Conservation (phyloP, 35 echinoderm and acorn worm species). For the Acanthaster planci region DNA sequence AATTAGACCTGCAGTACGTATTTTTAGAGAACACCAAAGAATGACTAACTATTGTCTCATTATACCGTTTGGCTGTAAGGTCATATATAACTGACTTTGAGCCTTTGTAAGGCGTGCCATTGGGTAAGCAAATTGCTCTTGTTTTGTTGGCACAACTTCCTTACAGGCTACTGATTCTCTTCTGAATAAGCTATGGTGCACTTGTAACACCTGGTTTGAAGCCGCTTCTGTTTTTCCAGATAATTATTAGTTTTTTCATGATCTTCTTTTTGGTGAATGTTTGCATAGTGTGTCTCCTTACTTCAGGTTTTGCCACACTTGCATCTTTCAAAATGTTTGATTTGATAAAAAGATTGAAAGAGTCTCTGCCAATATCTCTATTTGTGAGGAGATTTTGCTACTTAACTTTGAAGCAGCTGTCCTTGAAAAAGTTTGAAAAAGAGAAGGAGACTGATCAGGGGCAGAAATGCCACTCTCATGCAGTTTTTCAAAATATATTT, state of each 20-base stretch:
- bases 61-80: slow-evolving; percentile 55
- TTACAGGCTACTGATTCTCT: slow-evolving; percentile 36
- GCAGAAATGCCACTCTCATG: slow-evolving; percentile 10
- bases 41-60: slow-evolving; percentile 21
- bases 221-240: slow-evolving; percentile 60
- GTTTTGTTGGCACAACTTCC: slow-evolving; percentile 57
- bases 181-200: slow-evolving; percentile 49
- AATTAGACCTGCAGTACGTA: slow-evolving; percentile 27
- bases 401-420: background rate
- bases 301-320: slow-evolving; percentile 18
- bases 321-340: slow-evolving; percentile 38
- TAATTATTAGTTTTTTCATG: slow-evolving; percentile 44
- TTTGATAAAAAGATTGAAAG: slow-evolving; percentile 40
- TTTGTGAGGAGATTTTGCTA: slow-evolving; percentile 45
- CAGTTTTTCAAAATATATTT: slow-evolving; percentile 17
- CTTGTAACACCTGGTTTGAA: slow-evolving; percentile 67
- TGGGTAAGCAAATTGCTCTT: slow-evolving; percentile 61
- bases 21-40: slow-evolving; percentile 14
- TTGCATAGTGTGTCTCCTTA: slow-evolving; percentile 50
- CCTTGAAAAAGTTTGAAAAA: slow-evolving; percentile 41
- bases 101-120: slow-evolving; percentile 58
- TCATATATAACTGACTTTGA: slow-evolving; percentile 74
- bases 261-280: slow-evolving; percentile 55
- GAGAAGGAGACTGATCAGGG: background rate
- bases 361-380: slow-evolving; percentile 35